Conservation (phyloP, 2,113 vertebrate genomes). For the Trinectes maculatus region DNA sequence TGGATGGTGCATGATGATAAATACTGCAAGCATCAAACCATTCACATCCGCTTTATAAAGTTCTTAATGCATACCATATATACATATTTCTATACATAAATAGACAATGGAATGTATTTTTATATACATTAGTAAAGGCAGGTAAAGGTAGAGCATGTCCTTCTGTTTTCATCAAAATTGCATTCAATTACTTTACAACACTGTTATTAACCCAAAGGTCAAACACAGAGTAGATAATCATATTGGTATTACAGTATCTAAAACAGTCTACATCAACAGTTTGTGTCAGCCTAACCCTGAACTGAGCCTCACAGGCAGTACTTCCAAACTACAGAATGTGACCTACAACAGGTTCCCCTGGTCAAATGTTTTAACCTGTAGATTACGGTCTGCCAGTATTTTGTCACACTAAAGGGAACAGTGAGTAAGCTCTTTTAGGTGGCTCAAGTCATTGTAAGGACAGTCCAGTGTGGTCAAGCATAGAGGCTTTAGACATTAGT, state of each 20-base stretch:
- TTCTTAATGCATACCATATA: constrained; percentile 74
- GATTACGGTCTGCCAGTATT: background rate
- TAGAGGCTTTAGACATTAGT: background rate
- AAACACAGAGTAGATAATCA: constrained; percentile 2
- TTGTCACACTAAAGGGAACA: background rate
- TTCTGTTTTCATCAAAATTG: constrained; percentile 44
- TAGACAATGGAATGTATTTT: constrained; percentile 81
- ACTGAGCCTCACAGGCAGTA: background rate
- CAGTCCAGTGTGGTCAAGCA: background rate
- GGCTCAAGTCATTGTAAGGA: background rate
- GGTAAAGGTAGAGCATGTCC: constrained; percentile 63
- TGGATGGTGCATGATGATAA: constrained; percentile 28
- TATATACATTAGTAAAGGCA: constrained; percentile 78
- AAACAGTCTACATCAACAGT: background rate
- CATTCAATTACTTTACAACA: constrained; percentile 41
- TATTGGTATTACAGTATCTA: constrained; percentile 17
- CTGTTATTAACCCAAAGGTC: constrained; percentile 1
- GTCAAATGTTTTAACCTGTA: background rate
- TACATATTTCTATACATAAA: constrained; percentile 78
- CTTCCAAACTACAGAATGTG: background rate
- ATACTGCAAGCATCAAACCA: constrained; percentile 64
- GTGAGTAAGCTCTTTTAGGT: background rate
- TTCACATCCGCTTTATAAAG: constrained; percentile 79
- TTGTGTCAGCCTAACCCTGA: background rate
- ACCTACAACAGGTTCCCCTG: background rate